phyloP scores from a whole-genome alignment of 2,888 invertebrate species.

The Dicyrtomina minuta region DNA sequence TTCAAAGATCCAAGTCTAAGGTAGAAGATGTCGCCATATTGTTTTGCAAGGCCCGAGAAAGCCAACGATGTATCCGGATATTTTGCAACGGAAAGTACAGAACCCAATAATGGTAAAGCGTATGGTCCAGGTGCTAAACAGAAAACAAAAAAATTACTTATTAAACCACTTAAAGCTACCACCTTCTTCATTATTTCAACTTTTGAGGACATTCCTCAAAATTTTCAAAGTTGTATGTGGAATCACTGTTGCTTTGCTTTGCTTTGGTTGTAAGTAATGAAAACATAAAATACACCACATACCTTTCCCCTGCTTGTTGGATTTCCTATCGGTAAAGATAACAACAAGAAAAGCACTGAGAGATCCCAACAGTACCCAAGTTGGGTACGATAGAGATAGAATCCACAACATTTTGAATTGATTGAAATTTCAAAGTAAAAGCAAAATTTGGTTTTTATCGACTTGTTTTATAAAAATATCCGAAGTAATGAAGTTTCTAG shows the following conservation, averaged over 20 bases:
- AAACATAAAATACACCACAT: neutral
- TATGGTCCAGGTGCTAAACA: slow-evolving; percentile 48
- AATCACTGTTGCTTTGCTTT: neutral
- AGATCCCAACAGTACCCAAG: slow-evolving; percentile 35
- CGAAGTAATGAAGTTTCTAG: no score
- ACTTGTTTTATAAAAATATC: neutral
- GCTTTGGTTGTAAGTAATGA: neutral
- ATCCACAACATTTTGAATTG: slow-evolving; percentile 35
- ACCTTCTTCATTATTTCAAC: neutral
- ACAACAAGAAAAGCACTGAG: slow-evolving; percentile 34
- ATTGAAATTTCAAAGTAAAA: neutral
- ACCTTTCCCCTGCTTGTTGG: slow-evolving; percentile 33
- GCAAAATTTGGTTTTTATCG: neutral
- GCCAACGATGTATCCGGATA: slow-evolving; percentile 42
- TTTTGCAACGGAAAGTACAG: slow-evolving; percentile 46
- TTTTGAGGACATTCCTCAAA: neutral
- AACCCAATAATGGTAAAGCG: slow-evolving; percentile 47
- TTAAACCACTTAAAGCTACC: neutral
- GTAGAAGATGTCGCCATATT: slow-evolving; percentile 45
- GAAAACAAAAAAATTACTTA: slow-evolving; percentile 3
- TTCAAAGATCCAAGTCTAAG: slow-evolving; percentile 45
- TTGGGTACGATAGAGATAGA: slow-evolving; percentile 31
- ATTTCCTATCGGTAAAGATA: slow-evolving; percentile 34
- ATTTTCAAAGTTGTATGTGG: neutral
- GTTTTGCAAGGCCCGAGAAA: slow-evolving; percentile 40